phyloP scores from a whole-genome alignment of 2,888 invertebrate species.

The Apotomis turbidana region DNA sequence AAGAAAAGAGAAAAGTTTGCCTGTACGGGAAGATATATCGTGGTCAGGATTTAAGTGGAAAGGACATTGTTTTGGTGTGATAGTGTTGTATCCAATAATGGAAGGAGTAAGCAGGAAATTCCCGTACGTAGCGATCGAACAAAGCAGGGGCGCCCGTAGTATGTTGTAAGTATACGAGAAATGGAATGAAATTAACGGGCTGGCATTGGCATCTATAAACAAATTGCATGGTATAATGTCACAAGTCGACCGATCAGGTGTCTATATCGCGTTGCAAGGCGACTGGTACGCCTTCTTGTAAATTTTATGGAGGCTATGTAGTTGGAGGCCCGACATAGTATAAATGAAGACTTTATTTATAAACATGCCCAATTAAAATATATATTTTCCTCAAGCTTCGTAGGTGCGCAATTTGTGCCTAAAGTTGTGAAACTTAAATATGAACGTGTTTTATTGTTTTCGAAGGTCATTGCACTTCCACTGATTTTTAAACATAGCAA shows the following conservation, averaged over 20 bases:
- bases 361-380: constrained; percentile 63
- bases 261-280: constrained; percentile 53
- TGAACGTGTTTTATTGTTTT: constrained; percentile 62
- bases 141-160: constrained; percentile 63
- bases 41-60: constrained; percentile 63
- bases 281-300: constrained; percentile 59
- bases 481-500: constrained; percentile 60
- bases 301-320: constrained; percentile 67
- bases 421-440: constrained; percentile 67
- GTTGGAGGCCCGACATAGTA: constrained; percentile 63
- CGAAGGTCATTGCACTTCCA: constrained; percentile 68
- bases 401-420: constrained; percentile 73
- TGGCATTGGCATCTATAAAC: constrained; percentile 59
- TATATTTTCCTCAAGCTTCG: constrained; percentile 76
- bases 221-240: constrained; percentile 63
- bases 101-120: constrained; percentile 75
- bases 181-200: constrained; percentile 54
- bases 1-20: constrained; percentile 48
- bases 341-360: constrained; percentile 69
- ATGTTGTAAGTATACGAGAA: constrained; percentile 66
- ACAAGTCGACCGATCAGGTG: constrained; percentile 68
- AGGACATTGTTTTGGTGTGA: constrained; percentile 80
- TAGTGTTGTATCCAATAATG: constrained; percentile 83
- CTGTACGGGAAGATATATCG: constrained; percentile 70
- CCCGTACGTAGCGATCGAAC: constrained; percentile 69